Percentiles rank a stretch among this genome's conserved stretches.
These are phyloP conservation scores for Cataglyphis hispanica DNA, from an alignment of 1,140 invertebrate species.

Conservation along the genomic window DNA sequence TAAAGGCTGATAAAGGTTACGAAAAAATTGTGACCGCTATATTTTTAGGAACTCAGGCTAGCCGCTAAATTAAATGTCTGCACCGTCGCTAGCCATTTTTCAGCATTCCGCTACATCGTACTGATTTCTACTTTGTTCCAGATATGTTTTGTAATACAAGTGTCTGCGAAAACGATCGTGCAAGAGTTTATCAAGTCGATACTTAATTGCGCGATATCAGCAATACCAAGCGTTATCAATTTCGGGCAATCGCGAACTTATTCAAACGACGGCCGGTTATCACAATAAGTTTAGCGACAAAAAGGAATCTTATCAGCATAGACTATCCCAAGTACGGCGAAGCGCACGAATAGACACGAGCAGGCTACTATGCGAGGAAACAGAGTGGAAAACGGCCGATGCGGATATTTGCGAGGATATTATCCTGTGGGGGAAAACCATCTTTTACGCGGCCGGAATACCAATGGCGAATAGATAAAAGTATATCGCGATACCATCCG, in stretches of 20 bases:
- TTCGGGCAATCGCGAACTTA: conserved; percentile 20
- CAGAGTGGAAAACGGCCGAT: conserved; percentile 33
- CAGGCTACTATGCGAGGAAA: conserved; percentile 10
- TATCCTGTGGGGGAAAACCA: conserved; percentile 83
- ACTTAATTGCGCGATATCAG: conserved; percentile 48
- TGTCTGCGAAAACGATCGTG: background rate
- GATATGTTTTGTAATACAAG: conserved; percentile 6
- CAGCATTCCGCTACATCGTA: background rate
- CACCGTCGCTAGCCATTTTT: conserved; percentile 27
- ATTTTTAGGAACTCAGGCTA: conserved; percentile 29
- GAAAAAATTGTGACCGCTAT: conserved; percentile 45
- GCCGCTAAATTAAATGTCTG: conserved; percentile 50
- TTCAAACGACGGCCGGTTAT: background rate
- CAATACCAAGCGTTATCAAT: background rate
- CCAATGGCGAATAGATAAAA: conserved; percentile 81
- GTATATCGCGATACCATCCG: conserved; percentile 69
- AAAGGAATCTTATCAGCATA: conserved; percentile 79
- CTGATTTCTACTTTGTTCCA: background rate
- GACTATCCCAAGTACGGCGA: conserved; percentile 47
- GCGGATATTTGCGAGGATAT: conserved; percentile 77
- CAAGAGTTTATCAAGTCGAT: conserved; percentile 5
- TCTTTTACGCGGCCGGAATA: conserved; percentile 85
- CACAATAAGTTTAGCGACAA: conserved; percentile 72
- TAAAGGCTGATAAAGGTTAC: conserved; percentile 19
- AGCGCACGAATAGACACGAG: conserved; percentile 39